These are phyloP conservation scores for Ianthella basta DNA, from an alignment of 37 sponge, comb jelly and placozoan species.

Conservation along the genomic window DNA sequence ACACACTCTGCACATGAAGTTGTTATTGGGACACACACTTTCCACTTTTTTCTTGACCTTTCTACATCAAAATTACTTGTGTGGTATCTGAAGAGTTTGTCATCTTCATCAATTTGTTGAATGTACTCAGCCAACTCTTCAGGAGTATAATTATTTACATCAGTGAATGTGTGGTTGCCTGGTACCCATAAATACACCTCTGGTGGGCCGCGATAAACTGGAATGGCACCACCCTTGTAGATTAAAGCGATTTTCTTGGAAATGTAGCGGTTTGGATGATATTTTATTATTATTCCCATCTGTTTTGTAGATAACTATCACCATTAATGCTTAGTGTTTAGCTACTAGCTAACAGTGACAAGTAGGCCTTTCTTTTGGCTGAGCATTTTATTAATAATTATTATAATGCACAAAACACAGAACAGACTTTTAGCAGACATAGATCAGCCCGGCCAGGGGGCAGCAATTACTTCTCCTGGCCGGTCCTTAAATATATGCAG, in stretches of 20 bases:
- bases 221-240: constrained; percentile 16
- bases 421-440: too few species aligned
- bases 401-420: too few species aligned
- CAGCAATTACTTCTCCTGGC: too few species aligned
- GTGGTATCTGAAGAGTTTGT: constrained; percentile 23
- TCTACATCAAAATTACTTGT: constrained; percentile 23
- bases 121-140: constrained; percentile 21
- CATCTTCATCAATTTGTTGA: constrained; percentile 5
- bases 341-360: too few species aligned
- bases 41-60: not conserved
- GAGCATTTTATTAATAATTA: too few species aligned
- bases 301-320: too few species aligned
- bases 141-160: constrained; percentile 6
- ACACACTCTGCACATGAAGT: too few species aligned
- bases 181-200: constrained; percentile 25
- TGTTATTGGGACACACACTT: not conserved
- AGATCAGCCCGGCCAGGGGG: too few species aligned
- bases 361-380: too few species aligned
- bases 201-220: constrained; percentile 9
- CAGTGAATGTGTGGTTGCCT: constrained; percentile 37
- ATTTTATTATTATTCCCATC: too few species aligned
- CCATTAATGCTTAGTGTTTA: too few species aligned
- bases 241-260: not conserved
- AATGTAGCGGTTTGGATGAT: constrained; percentile 6
- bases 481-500: too few species aligned